Evolutionary conservation across 2,113 vertebrate genomes (phyloP), one percentile per base, ranked within the genome.

Genomic region (Anguilla rostrata): DNA sequence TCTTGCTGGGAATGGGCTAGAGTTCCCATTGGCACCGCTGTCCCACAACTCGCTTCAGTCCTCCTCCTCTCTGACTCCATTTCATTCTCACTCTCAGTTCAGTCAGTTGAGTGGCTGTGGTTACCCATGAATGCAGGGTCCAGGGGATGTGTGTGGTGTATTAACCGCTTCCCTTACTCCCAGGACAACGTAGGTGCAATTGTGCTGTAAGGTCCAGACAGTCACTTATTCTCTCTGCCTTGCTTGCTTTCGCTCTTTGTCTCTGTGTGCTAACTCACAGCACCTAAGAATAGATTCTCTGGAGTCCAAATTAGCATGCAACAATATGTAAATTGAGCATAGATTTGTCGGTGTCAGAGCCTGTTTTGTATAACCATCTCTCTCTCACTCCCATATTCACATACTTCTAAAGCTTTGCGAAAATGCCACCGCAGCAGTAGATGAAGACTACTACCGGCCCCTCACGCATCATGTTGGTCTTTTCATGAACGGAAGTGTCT

Each of bases 1-100:
- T 91, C 93, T 86, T 85, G 88, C 92, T 94, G 92, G 88, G 88
- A 93, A 80, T 90, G 87, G 93, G 92, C 94, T 92, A 89, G 92
- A 85, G 90, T 91, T 90, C 86, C 92, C 87, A 91, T 92, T 91
- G 89, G 93, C 87, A 87, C 79, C 66, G 86, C 81, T 81, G 84
- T 88, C 87, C 87, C 87, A 88, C 89, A 84, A 90, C 86, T 86
- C 87, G 26, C 46, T 86, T 83, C 85, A 39, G 81, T 78, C 86
- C 41, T 63, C 82, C 41, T 85, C 34, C 81, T 18, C 53, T 81
- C 40, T 39, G 18, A 71, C 82, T 66, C 78, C 29, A 9, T 86
- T n/a, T 20, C 56, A 11, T 29, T 43, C 18, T 40, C 22, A 39
- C 71, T 78, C 16, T 41, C 18, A 56, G 20, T 53, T 22, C 26